A percentile compares a stretch with the other conserved stretches of the same genome.
Conservation (phyloP, 2,888 invertebrate species). For the Tinea trinotella region DNA sequence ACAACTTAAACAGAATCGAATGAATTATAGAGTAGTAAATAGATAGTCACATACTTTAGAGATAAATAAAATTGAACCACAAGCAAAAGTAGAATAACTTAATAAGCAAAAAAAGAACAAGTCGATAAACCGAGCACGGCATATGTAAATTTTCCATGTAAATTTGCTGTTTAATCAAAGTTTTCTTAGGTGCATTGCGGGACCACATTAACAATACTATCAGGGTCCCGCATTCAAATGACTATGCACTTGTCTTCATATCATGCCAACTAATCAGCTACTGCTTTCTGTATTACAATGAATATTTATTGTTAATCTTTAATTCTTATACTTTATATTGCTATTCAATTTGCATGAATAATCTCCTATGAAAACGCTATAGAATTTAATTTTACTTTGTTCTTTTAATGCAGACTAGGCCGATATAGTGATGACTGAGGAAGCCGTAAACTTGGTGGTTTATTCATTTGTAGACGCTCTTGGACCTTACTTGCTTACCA, state of each 20-base stretch:
- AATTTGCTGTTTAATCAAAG: slow-evolving; percentile 65
- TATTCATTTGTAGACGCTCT: no score
- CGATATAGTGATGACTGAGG: no score
- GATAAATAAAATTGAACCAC: no score
- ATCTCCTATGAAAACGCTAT: background rate
- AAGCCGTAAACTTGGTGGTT: no score
- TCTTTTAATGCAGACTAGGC: no score
- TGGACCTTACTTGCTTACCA: no score
- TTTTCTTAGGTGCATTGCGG: slow-evolving; percentile 37
- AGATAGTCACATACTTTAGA: no score
- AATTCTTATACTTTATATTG: background rate
- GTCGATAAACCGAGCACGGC: slow-evolving; percentile 65
- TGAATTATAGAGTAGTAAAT: no score
- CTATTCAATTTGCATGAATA: background rate
- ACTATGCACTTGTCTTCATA: slow-evolving; percentile 38
- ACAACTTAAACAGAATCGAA: no score
- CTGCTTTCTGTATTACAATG: slow-evolving; percentile 34
- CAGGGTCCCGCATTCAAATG: slow-evolving; percentile 54
- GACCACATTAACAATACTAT: slow-evolving; percentile 56
- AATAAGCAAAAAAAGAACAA: slow-evolving; percentile 25
- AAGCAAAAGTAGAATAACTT: background rate
- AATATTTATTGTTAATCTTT: slow-evolving; percentile 50
- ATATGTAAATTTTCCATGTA: slow-evolving; percentile 61
- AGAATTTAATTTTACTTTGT: no score
- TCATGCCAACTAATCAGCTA: slow-evolving; percentile 38